Base-by-base conservation (phyloP, 2,888 invertebrate genomes). In the Apoderus coryli region DNA sequence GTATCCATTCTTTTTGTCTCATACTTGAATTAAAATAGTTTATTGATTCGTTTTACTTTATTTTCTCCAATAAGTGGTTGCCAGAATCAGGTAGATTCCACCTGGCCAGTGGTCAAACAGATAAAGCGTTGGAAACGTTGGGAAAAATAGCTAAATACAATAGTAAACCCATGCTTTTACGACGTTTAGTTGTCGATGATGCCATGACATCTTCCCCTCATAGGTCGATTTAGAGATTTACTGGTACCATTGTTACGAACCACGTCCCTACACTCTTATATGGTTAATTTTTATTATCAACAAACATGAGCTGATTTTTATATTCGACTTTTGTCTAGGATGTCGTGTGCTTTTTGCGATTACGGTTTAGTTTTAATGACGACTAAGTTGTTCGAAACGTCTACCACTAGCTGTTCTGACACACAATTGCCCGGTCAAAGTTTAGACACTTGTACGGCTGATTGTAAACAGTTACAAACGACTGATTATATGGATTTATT, bases 311-410 rank as follows among this genome's bases (percentile, higher is more conserved):
- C n/a, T n/a, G n/a, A n/a, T n/a, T n/a, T n/a, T n/a, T n/a, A n/a
- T n/a, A 15, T 12, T 10, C 10, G 10, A 14, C 10, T 14, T 14
- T 16, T 27, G 38, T 42, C 22, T 47, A 86, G 86, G 86, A 77
- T 86, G 70, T 71, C 82, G 0, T 89, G 89, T 55, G 88, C 92
- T 1, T 92, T 93, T 61, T 86, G 88, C 53, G 93, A 93, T 58
- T 93, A 93, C 53, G 92, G 93, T 1, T 68, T 92, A 19, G 92
- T 93, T 4, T 59, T 93, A 33, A 85, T 93, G 79, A 90, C 92
- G 2, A 93, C 92, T 0, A 90, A 92, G 54, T 58, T 92, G 31
- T 85, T 90, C 58, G 81, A 82, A 54, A 70, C 72, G 12, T 58
- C 63, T 1, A 50, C 58, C 2, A 54, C 56, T 24, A 55, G 57